Conservation (phyloP, 2,888 invertebrate species). For the Acheta domesticus region DNA sequence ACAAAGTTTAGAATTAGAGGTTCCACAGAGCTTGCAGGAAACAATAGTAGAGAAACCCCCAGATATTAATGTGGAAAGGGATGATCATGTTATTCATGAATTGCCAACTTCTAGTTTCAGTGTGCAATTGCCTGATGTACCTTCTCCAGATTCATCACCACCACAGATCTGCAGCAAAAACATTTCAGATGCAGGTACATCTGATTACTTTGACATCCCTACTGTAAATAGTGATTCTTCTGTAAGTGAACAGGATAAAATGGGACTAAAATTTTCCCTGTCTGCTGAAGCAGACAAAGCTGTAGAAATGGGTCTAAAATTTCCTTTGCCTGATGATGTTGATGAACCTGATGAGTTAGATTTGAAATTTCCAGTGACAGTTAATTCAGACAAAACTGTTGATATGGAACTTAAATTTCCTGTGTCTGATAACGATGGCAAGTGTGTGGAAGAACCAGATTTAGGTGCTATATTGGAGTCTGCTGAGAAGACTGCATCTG, state of each 20-base stretch:
- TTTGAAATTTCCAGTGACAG: conserved; percentile 18
- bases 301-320: conserved; percentile 23
- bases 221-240: conserved; percentile 12
- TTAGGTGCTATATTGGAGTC: conserved; percentile 27
- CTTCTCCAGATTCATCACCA: too few species aligned
- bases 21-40: conserved; percentile 21
- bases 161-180: not conserved
- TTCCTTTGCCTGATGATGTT: not conserved
- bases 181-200: too few species aligned
- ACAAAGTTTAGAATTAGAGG: conserved; percentile 21
- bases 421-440: not conserved
- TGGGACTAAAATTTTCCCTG: conserved; percentile 18
- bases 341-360: not conserved
- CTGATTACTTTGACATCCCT: conserved; percentile 20
- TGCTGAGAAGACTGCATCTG: not conserved
- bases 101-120: not conserved
- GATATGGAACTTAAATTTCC: not conserved
- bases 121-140: conserved; percentile 10
- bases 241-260: not conserved
- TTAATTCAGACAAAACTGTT: not conserved
- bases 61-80: not conserved
- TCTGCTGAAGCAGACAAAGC: not conserved
- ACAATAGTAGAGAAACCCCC: conserved; percentile 1
- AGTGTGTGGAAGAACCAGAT: conserved; percentile 26
- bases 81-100: not conserved